Conservation (phyloP, 1,140 invertebrate species). For the Drosophila elegans region DNA sequence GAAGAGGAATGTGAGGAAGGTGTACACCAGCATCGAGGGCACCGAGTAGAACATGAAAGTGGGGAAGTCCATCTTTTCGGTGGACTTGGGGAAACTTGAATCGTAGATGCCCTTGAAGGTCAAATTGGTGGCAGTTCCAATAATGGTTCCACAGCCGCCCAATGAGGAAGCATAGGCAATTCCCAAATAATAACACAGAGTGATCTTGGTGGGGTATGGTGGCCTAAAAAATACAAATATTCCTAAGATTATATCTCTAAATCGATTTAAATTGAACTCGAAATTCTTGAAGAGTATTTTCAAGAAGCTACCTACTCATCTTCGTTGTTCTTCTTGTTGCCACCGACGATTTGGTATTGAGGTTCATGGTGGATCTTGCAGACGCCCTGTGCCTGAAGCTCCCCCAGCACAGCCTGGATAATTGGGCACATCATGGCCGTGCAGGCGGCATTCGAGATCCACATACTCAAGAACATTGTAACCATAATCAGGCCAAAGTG, state of each 20-base stretch:
- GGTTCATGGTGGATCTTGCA: slow-evolving; percentile 87
- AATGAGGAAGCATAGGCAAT: slow-evolving; percentile 93
- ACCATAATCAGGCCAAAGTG: slow-evolving; percentile 91
- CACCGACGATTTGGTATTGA: slow-evolving; percentile 85
- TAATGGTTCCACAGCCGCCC: slow-evolving; percentile 94
- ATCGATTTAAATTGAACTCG: too few relatives aligned
- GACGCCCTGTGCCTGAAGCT: slow-evolving; percentile 89
- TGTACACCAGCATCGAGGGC: slow-evolving; percentile 89
- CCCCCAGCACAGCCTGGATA: slow-evolving; percentile 90
- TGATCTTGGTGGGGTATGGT: slow-evolving; percentile 87
- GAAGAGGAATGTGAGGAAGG: slow-evolving; percentile 90
- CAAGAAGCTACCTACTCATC: slow-evolving; percentile 74
- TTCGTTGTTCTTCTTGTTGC: slow-evolving; percentile 84
- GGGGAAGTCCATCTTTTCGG: slow-evolving; percentile 89
- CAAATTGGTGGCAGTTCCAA: slow-evolving; percentile 95
- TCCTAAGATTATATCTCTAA: too few relatives aligned
- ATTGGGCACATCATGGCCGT: slow-evolving; percentile 95
- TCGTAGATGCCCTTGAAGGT: slow-evolving; percentile 92
- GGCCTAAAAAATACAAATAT: slow-evolving; percentile 68
- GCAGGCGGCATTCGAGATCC: slow-evolving; percentile 93
- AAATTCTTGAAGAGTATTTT: too few relatives aligned
- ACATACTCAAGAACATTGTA: slow-evolving; percentile 93
- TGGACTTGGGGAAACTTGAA: slow-evolving; percentile 85
- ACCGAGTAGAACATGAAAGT: slow-evolving; percentile 90
- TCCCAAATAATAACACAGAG: slow-evolving; percentile 90